These are phyloP conservation scores for Ypsolopha scabrella DNA, from an alignment of 2,888 invertebrate genomes.

Conservation along the genomic window DNA sequence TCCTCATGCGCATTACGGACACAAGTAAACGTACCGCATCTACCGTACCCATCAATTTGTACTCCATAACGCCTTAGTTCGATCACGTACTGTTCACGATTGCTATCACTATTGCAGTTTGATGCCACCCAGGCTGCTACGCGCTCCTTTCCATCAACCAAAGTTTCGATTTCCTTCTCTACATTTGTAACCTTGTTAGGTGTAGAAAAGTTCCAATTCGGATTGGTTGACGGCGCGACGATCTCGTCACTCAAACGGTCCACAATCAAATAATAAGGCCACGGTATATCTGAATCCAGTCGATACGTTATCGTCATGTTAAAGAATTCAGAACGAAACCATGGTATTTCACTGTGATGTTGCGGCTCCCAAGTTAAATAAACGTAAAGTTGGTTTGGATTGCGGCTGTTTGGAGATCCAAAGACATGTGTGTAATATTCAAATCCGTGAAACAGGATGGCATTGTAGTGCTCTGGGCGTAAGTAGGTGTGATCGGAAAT, in stretches of 20 bases:
- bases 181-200: background rate
- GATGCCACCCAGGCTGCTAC: background rate
- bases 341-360: background rate
- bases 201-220: background rate
- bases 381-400: background rate
- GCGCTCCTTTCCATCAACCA: background rate
- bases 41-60: background rate
- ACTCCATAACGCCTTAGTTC: background rate
- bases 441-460: background rate
- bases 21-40: background rate
- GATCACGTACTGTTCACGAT: background rate
- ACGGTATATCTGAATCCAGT: slow-evolving; percentile 1
- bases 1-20: background rate
- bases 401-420: background rate
- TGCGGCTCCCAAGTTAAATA: background rate
- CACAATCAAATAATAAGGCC: background rate
- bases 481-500: background rate
- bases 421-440: background rate
- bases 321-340: background rate
- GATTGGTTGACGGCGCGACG: background rate
- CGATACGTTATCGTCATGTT: slow-evolving; percentile 1
- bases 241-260: background rate
- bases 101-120: background rate
- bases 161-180: background rate
- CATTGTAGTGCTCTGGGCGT: background rate